Percentiles rank a stretch among this genome's conserved stretches.
Evolutionary conservation across 2,888 invertebrate genomes (phyloP).

Genomic region (Camponotus fellah): DNA sequence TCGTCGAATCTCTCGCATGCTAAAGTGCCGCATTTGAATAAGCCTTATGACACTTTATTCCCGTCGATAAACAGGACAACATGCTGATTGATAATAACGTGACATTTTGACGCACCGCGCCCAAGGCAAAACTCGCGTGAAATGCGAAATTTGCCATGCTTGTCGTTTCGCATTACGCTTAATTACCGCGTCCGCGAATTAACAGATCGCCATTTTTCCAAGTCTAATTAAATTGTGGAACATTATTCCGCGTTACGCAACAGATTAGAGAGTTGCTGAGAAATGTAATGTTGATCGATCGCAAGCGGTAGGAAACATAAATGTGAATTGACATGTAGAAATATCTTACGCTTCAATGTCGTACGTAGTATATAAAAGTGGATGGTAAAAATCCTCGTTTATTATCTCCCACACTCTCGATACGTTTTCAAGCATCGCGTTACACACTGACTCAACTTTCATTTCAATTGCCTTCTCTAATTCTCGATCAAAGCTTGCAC

Average conservation of each 20-base stretch:
- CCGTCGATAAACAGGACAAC: slow-evolving; percentile 47
- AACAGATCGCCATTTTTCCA: slow-evolving; percentile 21
- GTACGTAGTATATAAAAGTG: not conserved
- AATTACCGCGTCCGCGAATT: slow-evolving; percentile 31
- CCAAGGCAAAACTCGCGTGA: slow-evolving; percentile 31
- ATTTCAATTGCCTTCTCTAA: slow-evolving; percentile 29
- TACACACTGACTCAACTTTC: slow-evolving; percentile 38
- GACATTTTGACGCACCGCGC: slow-evolving; percentile 30
- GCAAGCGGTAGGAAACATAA: not conserved
- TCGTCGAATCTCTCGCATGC: slow-evolving; percentile 31
- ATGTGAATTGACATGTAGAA: not conserved
- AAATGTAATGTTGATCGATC: slow-evolving; percentile 11
- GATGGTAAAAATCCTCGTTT: not conserved
- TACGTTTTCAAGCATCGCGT: not conserved
- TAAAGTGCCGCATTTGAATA: slow-evolving; percentile 53
- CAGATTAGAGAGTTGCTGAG: slow-evolving; percentile 6
- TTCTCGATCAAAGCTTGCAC: slow-evolving; percentile 23
- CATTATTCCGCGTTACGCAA: slow-evolving; percentile 21
- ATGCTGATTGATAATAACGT: slow-evolving; percentile 52
- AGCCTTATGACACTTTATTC: slow-evolving; percentile 51
- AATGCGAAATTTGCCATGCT: slow-evolving; percentile 44
- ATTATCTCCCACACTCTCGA: not conserved
- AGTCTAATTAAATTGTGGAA: slow-evolving; percentile 29
- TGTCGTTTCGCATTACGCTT: slow-evolving; percentile 50
- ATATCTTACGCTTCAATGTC: not conserved